A percentile compares a stretch with the other conserved stretches of the same genome.
Conservation (phyloP, 2,113 vertebrate genomes). For the Candoia aspera region DNA sequence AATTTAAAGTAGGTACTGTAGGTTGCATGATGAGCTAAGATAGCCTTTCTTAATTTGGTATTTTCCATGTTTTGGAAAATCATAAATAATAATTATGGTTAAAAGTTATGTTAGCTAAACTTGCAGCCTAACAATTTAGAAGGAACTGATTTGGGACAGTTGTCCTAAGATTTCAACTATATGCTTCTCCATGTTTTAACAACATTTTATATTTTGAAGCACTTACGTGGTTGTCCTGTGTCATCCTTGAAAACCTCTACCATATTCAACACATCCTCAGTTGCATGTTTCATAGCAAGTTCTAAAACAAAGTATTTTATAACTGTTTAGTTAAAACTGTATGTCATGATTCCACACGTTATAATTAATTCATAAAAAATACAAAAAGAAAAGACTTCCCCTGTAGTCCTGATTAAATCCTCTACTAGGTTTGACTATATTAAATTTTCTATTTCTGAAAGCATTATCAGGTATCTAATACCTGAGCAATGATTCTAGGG, state of each 20-base stretch:
- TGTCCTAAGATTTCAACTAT: background rate
- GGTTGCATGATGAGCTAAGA: background rate
- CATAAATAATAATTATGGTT: background rate
- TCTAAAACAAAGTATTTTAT: constrained; percentile 19
- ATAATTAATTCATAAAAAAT: background rate
- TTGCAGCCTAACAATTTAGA: background rate
- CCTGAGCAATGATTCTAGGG: background rate
- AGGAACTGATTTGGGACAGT: background rate
- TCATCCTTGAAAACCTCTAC: constrained; percentile 33
- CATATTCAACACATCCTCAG: constrained; percentile 45
- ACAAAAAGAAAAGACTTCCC: background rate
- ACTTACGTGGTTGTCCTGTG: constrained; percentile 28
- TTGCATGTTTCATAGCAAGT: constrained; percentile 31
- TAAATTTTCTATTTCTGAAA: background rate
- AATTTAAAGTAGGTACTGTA: background rate
- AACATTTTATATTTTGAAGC: background rate
- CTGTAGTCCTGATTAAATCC: background rate
- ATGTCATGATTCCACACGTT: background rate
- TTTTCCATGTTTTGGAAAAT: background rate
- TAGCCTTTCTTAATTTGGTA: background rate
- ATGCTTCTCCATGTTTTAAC: background rate
- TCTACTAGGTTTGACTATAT: background rate
- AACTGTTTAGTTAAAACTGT: background rate
- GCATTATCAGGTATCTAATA: background rate
- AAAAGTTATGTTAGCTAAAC: background rate